Conservation (phyloP, 1,140 invertebrate genomes). For the Homalodisca vitripennis region DNA sequence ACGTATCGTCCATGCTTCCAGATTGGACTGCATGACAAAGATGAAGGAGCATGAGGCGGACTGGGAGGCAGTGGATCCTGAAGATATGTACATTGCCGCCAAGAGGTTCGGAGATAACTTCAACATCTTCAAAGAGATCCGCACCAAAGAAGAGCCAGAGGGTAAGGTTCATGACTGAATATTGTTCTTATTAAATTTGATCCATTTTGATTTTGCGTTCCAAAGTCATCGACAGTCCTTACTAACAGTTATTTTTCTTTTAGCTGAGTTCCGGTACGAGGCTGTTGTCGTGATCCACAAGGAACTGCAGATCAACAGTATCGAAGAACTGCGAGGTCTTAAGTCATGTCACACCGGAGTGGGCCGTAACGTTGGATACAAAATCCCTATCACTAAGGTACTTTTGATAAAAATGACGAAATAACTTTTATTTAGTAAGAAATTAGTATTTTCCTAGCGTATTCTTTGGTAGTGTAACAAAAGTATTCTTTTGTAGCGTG, state of each 20-base stretch:
- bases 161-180: conserved; percentile 33
- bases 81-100: conserved; percentile 79
- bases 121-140: conserved; percentile 65
- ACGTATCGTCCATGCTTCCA: too few species aligned
- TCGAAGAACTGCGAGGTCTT: conserved; percentile 64
- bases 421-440: too few species aligned
- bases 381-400: conserved; percentile 53
- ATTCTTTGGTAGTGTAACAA: too few species aligned
- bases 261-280: conserved; percentile 72
- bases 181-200: too few species aligned
- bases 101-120: conserved; percentile 62
- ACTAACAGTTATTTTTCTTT: conserved; percentile 31
- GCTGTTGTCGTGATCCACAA: conserved; percentile 75
- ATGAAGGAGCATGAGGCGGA: conserved; percentile 75
- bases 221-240: too few species aligned
- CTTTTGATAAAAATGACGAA: conserved; percentile 20
- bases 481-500: too few species aligned
- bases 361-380: conserved; percentile 76
- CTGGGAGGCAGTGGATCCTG: conserved; percentile 75
- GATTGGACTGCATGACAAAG: conserved; percentile 67
- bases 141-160: conserved; percentile 58
- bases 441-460: too few species aligned
- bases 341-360: conserved; percentile 79
- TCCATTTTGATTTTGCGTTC: too few species aligned
- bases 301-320: conserved; percentile 59